phyloP scores from a whole-genome alignment of 1,140 invertebrate genomes.

The Caenorhabditis brenneri region DNA sequence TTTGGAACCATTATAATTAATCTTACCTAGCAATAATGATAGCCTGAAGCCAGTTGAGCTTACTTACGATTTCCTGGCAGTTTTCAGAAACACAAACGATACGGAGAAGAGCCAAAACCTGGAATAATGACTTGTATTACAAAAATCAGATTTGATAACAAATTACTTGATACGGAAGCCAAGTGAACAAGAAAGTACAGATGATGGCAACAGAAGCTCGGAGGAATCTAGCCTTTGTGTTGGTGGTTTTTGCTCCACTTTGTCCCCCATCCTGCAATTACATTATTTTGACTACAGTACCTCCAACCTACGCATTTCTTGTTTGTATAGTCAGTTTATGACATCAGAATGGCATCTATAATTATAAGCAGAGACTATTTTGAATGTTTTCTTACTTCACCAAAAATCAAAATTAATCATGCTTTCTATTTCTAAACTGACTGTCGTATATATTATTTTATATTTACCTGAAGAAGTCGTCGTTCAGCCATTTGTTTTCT shows the following conservation, averaged over 20 bases:
- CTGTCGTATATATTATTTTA: no score
- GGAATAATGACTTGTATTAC: neutral
- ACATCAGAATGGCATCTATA: no score
- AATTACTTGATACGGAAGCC: constrained; percentile 65
- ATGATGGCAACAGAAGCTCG: constrained; percentile 62
- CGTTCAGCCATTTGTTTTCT: constrained; percentile 61
- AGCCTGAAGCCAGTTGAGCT: constrained; percentile 65
- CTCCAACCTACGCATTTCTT: no score
- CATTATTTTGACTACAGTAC: no score
- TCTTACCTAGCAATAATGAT: constrained; percentile 64
- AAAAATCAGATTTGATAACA: neutral
- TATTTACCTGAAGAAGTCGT: neutral
- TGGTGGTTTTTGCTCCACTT: constrained; percentile 32
- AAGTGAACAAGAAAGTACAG: constrained; percentile 64
- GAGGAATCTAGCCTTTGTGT: constrained; percentile 62
- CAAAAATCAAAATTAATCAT: no score
- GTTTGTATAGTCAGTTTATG: no score
- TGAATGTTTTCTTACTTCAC: no score
- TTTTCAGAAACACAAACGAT: constrained; percentile 59
- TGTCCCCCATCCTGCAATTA: constrained; percentile 47
- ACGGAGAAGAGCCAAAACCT: constrained; percentile 61
- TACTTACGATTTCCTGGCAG: constrained; percentile 56
- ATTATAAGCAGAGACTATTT: no score
- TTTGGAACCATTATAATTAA: neutral
- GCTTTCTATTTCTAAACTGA: no score